phyloP scores from a whole-genome alignment of 2,888 invertebrate genomes.

The Chouioia cunea region DNA sequence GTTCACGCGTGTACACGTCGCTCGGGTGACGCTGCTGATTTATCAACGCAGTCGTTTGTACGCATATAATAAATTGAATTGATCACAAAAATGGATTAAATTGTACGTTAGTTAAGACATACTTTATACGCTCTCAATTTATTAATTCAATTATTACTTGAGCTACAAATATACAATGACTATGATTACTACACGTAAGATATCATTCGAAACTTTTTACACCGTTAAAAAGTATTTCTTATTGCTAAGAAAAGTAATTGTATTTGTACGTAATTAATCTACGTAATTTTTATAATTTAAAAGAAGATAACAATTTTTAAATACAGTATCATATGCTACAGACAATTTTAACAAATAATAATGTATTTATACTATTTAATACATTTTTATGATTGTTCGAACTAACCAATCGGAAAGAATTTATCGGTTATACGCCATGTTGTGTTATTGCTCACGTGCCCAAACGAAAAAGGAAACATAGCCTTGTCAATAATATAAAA shows the following conservation, averaged over 20 bases:
- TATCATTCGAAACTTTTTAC: too few species aligned
- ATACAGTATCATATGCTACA: conserved; percentile 8
- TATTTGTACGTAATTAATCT: conserved; percentile 3
- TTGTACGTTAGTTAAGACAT: too few species aligned
- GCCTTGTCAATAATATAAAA: too few species aligned
- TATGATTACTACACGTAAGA: too few species aligned
- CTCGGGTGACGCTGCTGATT: neutral
- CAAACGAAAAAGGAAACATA: neutral
- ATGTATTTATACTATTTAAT: conserved; percentile 7
- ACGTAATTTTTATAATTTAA: neutral
- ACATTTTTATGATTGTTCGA: neutral
- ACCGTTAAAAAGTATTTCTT: conserved; percentile 13
- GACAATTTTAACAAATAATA: conserved; percentile 13
- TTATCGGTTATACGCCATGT: neutral
- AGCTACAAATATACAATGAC: too few species aligned
- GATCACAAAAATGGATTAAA: neutral
- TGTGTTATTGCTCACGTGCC: conserved; percentile 28
- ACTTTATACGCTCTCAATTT: conserved; percentile 3
- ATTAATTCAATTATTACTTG: conserved; percentile 1
- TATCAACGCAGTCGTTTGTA: too few species aligned
- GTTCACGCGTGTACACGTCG: neutral
- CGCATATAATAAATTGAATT: conserved; percentile 22
- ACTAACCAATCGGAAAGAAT: too few species aligned
- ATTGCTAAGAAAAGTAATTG: conserved; percentile 3
- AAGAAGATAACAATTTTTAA: conserved; percentile 17